Evolutionary conservation across 2,113 vertebrate species (phyloP), one percentile per base, ranked within the genome.

Genomic region (Misgurnus mizolepis): DNA sequence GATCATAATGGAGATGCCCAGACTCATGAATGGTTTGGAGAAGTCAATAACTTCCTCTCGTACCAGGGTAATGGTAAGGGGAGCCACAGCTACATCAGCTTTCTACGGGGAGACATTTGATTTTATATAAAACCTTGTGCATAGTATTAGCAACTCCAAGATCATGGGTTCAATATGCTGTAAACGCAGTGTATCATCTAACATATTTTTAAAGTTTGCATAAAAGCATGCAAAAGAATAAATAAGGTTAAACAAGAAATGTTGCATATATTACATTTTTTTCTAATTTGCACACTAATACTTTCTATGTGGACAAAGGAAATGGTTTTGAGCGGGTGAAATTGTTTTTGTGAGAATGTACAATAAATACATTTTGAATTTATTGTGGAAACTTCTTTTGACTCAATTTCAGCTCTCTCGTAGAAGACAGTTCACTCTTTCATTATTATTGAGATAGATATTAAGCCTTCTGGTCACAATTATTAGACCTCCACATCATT

Each of bases 1-100:
- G 85, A 99, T 99, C 97, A 99, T 99, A 85, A 99, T 99, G 85
- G 98, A 99, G 82, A 99, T 99, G 7, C 98, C 98, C 86, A 99
- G 87, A 49, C 96, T 98, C 98, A 99, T 99, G 88, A 99, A 99
- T 0, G 97, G 97, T 88, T 99, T 99, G 79, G 97, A 99, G 93
- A 99, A 99, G 91, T 99, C 98, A 78, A 99, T 99, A 72, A 99
- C 97, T 89, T 99, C 97, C 88, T 99, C 98, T 78, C 98, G 93
- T 47, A 99, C 98, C 84, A 99, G 91, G 2, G 98, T 99, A 89
- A 99, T 99, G 61, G 98, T 99, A 85, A 99, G 91, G 0, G 98
- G 98, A 41, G 98, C 97, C 74, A 99, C 97, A 0, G 97, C 97
- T 83, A 99, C 95, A 14, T 98, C 96, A 0, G 98, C 98, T 92